Conservation (phyloP, 2,797 vertebrate genomes). For the Anableps anableps region DNA sequence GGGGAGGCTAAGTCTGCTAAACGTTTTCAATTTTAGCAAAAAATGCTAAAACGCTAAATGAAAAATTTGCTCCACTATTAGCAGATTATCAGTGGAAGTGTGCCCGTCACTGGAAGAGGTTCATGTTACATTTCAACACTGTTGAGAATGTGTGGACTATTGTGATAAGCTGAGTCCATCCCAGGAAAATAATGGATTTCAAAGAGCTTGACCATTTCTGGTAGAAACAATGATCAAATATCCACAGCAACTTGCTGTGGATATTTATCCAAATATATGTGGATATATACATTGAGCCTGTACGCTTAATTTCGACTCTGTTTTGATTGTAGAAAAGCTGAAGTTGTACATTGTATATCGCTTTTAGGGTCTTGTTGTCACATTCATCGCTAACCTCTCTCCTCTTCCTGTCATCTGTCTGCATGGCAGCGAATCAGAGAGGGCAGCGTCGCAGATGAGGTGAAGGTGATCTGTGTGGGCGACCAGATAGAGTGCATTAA, state of each 20-base stretch:
- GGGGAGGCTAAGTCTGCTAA: too few relatives aligned
- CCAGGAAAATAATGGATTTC: background rate
- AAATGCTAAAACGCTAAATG: too few relatives aligned
- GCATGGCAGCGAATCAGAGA: constrained; percentile 89
- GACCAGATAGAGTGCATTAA: constrained; percentile 96
- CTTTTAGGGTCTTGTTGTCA: background rate
- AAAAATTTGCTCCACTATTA: too few relatives aligned
- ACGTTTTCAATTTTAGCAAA: too few relatives aligned
- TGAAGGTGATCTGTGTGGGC: constrained; percentile 89
- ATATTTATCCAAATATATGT: background rate
- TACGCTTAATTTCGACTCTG: background rate
- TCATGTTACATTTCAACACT: background rate
- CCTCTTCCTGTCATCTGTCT: background rate
- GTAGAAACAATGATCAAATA: too few relatives aligned
- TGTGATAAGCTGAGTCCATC: background rate
- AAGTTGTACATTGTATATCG: background rate
- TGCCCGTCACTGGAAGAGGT: background rate
- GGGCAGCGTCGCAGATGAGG: constrained; percentile 87
- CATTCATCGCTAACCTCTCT: background rate
- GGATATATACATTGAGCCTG: background rate
- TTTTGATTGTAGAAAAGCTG: background rate
- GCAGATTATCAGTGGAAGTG: too few relatives aligned
- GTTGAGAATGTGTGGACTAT: background rate
- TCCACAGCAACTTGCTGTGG: background rate
- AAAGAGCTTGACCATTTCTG: background rate